Conservation (phyloP, 2,113 vertebrate genomes). For the Peromyscus maniculatus region DNA sequence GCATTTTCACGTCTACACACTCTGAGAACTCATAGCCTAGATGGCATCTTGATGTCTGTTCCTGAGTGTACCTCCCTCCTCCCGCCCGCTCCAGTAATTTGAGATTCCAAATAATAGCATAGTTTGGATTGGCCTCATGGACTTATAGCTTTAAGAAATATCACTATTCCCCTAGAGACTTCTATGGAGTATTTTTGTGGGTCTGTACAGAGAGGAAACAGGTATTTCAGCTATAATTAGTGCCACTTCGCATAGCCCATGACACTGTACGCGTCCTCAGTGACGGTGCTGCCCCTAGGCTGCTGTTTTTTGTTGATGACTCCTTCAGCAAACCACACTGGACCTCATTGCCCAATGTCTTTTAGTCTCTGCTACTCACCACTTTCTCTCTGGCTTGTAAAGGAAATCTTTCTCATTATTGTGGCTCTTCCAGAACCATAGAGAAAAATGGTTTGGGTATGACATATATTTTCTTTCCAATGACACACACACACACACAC, state of each 20-base stretch:
- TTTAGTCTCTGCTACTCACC: not conserved
- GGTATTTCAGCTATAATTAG: not conserved
- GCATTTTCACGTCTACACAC: not conserved
- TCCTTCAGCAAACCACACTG: not conserved
- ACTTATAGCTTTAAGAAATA: not conserved
- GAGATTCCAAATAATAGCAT: not conserved
- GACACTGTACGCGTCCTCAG: too few species aligned
- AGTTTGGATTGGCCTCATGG: not conserved
- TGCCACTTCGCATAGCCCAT: not conserved
- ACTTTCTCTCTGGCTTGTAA: not conserved
- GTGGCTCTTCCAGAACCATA: not conserved
- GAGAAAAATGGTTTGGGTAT: not conserved
- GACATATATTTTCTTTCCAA: too few species aligned
- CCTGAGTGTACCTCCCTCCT: not conserved
- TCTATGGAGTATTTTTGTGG: not conserved
- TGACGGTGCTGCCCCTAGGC: not conserved
- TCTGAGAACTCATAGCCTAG: not conserved
- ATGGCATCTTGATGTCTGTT: not conserved
- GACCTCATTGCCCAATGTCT: not conserved
- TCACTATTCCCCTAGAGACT: not conserved
- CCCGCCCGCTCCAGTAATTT: not conserved
- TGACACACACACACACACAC: too few species aligned
- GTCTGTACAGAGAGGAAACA: not conserved
- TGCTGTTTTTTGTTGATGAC: not conserved
- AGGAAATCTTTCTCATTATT: not conserved